Conservation (phyloP, 2,888 invertebrate species). For the Noctuana brunneofusca region DNA sequence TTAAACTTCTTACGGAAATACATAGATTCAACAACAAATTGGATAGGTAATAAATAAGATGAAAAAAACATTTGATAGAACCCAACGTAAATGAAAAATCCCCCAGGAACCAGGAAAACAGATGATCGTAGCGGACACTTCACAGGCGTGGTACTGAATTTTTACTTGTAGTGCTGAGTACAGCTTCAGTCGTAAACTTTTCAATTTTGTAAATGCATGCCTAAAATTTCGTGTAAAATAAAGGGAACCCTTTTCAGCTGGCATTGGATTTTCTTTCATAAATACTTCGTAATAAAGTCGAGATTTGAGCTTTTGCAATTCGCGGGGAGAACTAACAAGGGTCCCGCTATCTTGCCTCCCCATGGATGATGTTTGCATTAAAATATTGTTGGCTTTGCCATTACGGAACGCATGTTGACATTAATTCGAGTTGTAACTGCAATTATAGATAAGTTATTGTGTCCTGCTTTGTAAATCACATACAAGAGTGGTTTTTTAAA, state of each 20-base stretch:
- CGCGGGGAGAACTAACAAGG: constrained; percentile 38
- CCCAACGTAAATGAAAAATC: neutral
- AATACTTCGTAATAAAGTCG: constrained; percentile 28
- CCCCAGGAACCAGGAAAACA: neutral
- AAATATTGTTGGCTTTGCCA: constrained; percentile 66
- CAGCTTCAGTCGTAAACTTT: constrained; percentile 47
- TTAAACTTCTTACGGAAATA: too few species aligned
- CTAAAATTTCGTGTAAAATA: constrained; percentile 54
- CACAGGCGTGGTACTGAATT: constrained; percentile 6
- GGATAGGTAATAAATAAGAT: too few species aligned
- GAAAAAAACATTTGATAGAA: too few species aligned
- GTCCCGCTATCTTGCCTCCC: constrained; percentile 44
- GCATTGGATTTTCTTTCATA: neutral
- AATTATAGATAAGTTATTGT: constrained; percentile 44
- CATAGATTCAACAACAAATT: too few species aligned
- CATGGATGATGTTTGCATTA: constrained; percentile 57
- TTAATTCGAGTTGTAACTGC: constrained; percentile 55
- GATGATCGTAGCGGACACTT: constrained; percentile 4
- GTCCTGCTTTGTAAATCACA: neutral
- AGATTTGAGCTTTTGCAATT: constrained; percentile 8
- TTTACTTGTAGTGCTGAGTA: constrained; percentile 19
- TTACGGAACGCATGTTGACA: constrained; percentile 61
- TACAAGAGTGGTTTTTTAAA: neutral
- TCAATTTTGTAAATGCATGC: constrained; percentile 63
- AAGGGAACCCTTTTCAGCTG: constrained; percentile 35